Conservation (phyloP, 2,888 invertebrate genomes). For the Apodemia zela region DNA sequence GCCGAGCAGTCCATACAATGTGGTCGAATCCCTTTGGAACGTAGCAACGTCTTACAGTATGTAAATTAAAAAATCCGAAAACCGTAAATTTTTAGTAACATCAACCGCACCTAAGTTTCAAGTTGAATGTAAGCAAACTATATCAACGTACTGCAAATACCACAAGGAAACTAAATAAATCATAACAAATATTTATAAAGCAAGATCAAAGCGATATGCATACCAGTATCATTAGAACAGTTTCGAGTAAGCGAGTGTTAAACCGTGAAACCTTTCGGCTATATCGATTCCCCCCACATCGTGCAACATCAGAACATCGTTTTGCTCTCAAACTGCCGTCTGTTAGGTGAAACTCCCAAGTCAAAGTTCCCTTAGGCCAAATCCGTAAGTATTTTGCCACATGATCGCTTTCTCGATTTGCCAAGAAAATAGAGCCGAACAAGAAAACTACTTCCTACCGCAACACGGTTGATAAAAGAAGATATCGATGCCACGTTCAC, state of each 20-base stretch:
- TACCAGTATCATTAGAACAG: slow-evolving; percentile 31
- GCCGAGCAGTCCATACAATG: too few species aligned
- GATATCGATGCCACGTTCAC: slow-evolving; percentile 36
- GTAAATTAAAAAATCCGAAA: too few species aligned
- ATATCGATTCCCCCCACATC: slow-evolving; percentile 59
- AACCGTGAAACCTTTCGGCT: slow-evolving; percentile 47
- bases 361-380: slow-evolving; percentile 74
- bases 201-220: slow-evolving; percentile 11
- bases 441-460: slow-evolving; percentile 59
- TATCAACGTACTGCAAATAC: too few species aligned
- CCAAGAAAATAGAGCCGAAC: slow-evolving; percentile 73
- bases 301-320: slow-evolving; percentile 63
- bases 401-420: slow-evolving; percentile 76
- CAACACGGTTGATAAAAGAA: slow-evolving; percentile 56
- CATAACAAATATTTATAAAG: too few species aligned
- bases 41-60: too few species aligned
- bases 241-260: slow-evolving; percentile 27
- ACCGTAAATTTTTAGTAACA: too few species aligned
- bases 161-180: too few species aligned
- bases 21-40: too few species aligned
- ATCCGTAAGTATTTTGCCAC: slow-evolving; percentile 77
- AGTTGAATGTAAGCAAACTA: too few species aligned
- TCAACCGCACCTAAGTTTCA: too few species aligned
- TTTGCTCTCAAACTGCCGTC: slow-evolving; percentile 69
- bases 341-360: slow-evolving; percentile 56